These are phyloP conservation scores for Lypha dubia DNA, from an alignment of 2,888 invertebrate species.

Conservation along the genomic window DNA sequence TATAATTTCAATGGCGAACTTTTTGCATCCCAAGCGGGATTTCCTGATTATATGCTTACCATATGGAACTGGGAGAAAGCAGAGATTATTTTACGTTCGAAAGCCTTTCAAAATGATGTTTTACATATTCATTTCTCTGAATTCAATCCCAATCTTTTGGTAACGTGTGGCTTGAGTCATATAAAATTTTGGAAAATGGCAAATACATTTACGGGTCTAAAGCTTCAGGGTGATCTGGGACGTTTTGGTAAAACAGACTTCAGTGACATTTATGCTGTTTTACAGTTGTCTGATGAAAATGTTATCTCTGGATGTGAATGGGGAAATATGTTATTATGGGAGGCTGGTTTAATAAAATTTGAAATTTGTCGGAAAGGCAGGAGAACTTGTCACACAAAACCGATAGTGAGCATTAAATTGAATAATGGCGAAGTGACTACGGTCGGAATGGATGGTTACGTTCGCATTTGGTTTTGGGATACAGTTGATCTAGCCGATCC, in stretches of 20 bases:
- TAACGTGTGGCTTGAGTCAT: conserved; percentile 90
- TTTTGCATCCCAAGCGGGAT: conserved; percentile 88
- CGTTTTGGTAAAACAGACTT: conserved; percentile 96
- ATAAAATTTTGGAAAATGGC: conserved; percentile 98
- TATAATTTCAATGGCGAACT: conserved; percentile 92
- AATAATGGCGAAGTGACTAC: conserved; percentile 82
- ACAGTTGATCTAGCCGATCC: conserved; percentile 94
- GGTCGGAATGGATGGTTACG: conserved; percentile 89
- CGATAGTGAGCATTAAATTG: conserved; percentile 85
- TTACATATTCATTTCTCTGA: conserved; percentile 92
- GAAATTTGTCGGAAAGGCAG: conserved; percentile 90
- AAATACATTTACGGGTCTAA: conserved; percentile 94
- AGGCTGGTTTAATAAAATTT: conserved; percentile 93
- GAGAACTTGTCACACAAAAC: conserved; percentile 89
- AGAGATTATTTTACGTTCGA: conserved; percentile 89
- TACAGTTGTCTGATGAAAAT: conserved; percentile 95
- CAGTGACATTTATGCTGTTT: conserved; percentile 92
- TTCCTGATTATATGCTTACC: conserved; percentile 94
- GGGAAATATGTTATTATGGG: conserved; percentile 97
- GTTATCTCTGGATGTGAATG: conserved; percentile 93
- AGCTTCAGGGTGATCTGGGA: conserved; percentile 94
- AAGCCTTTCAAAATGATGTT: conserved; percentile 93
- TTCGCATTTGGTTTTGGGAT: conserved; percentile 95
- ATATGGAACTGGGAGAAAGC: conserved; percentile 94
- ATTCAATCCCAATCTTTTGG: conserved; percentile 90